A percentile compares a stretch with the other conserved stretches of the same genome.
Evolutionary conservation across 2,797 vertebrate species (phyloP).

Genomic region (Centroberyx gerrardi): DNA sequence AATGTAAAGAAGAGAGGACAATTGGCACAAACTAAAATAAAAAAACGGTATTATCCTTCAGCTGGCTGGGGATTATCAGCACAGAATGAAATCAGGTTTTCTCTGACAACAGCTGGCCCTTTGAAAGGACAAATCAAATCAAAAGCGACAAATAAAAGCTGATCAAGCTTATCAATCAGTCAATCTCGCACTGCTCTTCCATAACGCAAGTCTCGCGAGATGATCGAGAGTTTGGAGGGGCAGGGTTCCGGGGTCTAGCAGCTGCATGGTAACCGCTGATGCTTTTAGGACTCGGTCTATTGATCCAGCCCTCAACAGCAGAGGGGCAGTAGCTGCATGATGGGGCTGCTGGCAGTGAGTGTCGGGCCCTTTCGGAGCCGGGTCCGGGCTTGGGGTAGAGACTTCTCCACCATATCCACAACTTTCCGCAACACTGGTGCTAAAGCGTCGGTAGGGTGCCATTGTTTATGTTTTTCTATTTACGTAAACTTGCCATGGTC

Average conservation of each 20-base stretch:
- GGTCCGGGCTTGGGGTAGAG: constrained; percentile 52
- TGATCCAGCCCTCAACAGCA: background rate
- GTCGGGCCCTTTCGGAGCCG: constrained; percentile 60
- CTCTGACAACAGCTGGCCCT: too few relatives aligned
- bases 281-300: too few relatives aligned
- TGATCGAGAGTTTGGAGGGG: background rate
- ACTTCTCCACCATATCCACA: constrained; percentile 36
- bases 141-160: too few relatives aligned
- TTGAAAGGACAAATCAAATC: too few relatives aligned
- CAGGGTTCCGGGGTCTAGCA: background rate
- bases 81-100: too few relatives aligned
- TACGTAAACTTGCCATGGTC: background rate
- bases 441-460: constrained; percentile 49
- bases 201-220: background rate
- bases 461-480: constrained; percentile 19
- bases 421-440: constrained; percentile 19
- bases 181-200: too few relatives aligned
- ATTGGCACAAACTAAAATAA: too few relatives aligned
- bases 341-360: constrained; percentile 59
- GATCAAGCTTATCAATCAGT: too few relatives aligned
- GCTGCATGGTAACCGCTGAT: background rate
- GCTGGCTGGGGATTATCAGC: too few relatives aligned
- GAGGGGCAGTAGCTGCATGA: background rate
- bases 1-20: too few relatives aligned
- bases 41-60: too few relatives aligned